Evolutionary conservation across 2,888 invertebrate species (phyloP).

Genomic region (Phragmatobia fuliginosa): DNA sequence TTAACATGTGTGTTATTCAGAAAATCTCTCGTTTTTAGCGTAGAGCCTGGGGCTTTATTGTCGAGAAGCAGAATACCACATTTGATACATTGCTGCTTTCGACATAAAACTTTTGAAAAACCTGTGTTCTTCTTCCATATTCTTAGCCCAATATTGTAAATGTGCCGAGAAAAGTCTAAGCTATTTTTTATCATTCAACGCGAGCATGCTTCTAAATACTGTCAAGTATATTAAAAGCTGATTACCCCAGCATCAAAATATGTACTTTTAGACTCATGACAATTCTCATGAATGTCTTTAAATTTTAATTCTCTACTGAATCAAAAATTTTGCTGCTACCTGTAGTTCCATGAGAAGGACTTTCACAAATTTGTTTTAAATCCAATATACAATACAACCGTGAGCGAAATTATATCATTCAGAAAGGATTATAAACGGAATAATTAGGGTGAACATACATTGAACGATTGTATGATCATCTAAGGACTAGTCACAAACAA

Average conservation of each 20-base stretch:
- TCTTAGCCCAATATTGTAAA: background rate
- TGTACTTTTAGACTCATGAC: no score
- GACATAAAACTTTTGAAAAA: background rate
- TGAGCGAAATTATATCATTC: no score
- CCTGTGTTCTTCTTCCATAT: background rate
- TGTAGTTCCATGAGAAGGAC: no score
- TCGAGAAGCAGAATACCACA: background rate
- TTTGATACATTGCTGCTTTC: background rate
- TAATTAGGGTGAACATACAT: constrained; percentile 6
- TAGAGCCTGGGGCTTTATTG: background rate
- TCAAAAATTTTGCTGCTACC: background rate
- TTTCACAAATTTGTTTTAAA: no score
- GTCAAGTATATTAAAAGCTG: no score
- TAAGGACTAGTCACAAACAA: background rate
- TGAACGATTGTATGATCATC: background rate
- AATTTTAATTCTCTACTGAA: background rate
- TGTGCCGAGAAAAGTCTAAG: background rate
- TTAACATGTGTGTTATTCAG: background rate
- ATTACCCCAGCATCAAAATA: no score
- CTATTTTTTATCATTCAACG: background rate
- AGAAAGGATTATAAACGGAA: constrained; percentile 6
- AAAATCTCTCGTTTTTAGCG: background rate
- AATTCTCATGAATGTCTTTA: background rate
- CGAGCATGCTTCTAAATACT: no score
- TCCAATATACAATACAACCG: no score